Evolutionary conservation across 2,113 vertebrate genomes (phyloP).

Genomic region (Hippocampus mohnikei): DNA sequence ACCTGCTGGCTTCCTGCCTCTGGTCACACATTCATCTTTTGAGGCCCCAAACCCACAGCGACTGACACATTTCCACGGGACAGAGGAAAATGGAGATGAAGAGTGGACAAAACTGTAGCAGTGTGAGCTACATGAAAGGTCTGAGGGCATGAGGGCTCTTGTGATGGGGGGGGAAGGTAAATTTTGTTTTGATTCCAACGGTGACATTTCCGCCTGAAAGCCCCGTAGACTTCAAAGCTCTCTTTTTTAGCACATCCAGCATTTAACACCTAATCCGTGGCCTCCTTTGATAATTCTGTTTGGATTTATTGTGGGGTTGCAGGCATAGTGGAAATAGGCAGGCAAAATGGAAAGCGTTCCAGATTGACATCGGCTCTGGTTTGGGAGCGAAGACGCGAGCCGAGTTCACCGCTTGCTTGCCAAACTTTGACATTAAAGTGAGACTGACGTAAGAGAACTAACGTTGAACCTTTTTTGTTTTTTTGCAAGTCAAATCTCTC

Average conservation of each 20-base stretch:
- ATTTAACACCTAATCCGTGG: slow-evolving; percentile 57
- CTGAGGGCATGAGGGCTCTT: slow-evolving; percentile 3
- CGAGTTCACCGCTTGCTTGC: neutral
- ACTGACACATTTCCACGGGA: neutral
- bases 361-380: slow-evolving; percentile 33
- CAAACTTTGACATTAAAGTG: slow-evolving; percentile 1
- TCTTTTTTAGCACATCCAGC: slow-evolving; percentile 44
- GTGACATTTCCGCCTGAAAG: slow-evolving; percentile 62
- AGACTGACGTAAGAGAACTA: neutral
- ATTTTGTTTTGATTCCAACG: slow-evolving; percentile 46
- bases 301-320: slow-evolving; percentile 58
- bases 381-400: slow-evolving; percentile 12
- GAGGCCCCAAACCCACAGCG: slow-evolving; percentile 5
- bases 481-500: neutral
- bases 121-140: slow-evolving; percentile 15
- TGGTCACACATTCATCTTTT: slow-evolving; percentile 39
- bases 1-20: slow-evolving; percentile 21
- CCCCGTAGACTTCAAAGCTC: slow-evolving; percentile 61
- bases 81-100: neutral
- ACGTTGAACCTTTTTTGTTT: neutral
- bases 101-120: slow-evolving; percentile 12
- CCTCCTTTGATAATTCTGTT: slow-evolving; percentile 60
- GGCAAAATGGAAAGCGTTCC: slow-evolving; percentile 27
- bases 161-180: slow-evolving; percentile 21
- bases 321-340: slow-evolving; percentile 35